phyloP scores from a whole-genome alignment of 2,113 vertebrate genomes.

The Gadus chalcogrammus region DNA sequence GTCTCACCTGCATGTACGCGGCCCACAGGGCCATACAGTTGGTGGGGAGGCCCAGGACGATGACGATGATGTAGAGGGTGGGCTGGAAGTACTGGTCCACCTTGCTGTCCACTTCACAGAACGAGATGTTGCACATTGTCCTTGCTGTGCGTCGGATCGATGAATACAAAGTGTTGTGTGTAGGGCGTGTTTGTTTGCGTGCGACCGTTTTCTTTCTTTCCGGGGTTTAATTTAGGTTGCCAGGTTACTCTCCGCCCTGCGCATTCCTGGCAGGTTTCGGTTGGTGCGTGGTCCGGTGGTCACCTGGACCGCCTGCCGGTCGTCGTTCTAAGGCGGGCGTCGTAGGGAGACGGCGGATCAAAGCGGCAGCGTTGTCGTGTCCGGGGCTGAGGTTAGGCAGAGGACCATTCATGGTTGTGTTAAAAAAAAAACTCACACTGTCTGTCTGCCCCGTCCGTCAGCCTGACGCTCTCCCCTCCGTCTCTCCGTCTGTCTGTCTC shows the following conservation, averaged over 20 bases:
- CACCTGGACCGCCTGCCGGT: conserved; percentile 17
- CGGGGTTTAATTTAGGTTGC: too few relatives aligned
- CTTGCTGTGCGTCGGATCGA: conserved; percentile 14
- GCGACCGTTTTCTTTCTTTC: neutral
- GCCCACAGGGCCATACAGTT: conserved; percentile 91
- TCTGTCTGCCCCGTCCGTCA: too few relatives aligned
- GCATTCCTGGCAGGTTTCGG: conserved; percentile 28
- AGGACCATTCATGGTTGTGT: conserved; percentile 39
- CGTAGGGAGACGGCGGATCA: conserved; percentile 6
- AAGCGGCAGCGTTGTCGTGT: conserved; percentile 8
- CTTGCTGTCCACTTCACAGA: conserved; percentile 86
- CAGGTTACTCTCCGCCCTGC: conserved; percentile 46
- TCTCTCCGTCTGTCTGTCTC: neutral
- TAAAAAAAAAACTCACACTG: too few relatives aligned
- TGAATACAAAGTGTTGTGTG: neutral
- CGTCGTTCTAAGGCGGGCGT: conserved; percentile 12
- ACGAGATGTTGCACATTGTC: conserved; percentile 82
- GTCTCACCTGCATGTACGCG: conserved; percentile 80
- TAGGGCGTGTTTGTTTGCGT: neutral
- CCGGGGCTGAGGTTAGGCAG: neutral
- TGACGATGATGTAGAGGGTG: conserved; percentile 85
- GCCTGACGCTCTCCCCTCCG: neutral
- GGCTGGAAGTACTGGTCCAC: conserved; percentile 89
- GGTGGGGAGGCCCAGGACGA: conserved; percentile 82
- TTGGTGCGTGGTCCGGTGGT: neutral